A percentile compares a stretch with the other conserved stretches of the same genome.
Conservation (phyloP, 2,113 vertebrate species). For the Falcunculus frontatus region DNA sequence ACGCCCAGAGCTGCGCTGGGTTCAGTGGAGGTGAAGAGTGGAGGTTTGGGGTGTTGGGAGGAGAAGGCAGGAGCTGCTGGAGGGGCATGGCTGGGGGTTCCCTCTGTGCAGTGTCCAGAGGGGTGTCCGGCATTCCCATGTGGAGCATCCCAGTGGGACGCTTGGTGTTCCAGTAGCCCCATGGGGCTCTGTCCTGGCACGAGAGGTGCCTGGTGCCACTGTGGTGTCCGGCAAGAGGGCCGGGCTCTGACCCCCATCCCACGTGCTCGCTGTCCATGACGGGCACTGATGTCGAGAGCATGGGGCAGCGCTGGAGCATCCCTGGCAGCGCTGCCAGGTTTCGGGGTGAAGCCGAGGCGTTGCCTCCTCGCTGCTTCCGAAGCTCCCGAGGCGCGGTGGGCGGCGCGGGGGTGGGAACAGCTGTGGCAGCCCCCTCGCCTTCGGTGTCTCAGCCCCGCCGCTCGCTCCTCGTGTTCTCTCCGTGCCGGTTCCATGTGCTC, state of each 20-base stretch:
- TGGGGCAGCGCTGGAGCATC: neutral
- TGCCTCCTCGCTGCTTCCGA: neutral
- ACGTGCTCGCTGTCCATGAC: fast-evolving
- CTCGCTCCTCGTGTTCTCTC: neutral
- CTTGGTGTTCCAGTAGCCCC: neutral
- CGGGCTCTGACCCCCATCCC: neutral
- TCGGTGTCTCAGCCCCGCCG: neutral
- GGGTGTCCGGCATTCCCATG: fast-evolving
- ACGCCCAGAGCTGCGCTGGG: neutral
- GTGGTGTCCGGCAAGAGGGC: fast-evolving
- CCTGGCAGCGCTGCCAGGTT: neutral
- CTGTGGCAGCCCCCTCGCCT: neutral
- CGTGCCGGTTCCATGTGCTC: neutral
- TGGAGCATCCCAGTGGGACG: fast-evolving
- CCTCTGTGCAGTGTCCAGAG: fast-evolving
- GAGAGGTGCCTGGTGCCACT: neutral
- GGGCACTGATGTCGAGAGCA: fast-evolving
- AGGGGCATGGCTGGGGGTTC: neutral
- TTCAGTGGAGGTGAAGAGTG: neutral
- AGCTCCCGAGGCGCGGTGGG: neutral
- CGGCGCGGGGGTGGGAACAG: neutral
- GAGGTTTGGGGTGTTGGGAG: neutral
- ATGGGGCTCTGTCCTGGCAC: fast-evolving
- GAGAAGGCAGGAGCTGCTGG: neutral
- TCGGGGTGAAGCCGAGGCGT: neutral